Evolutionary conservation across 2,797 vertebrate genomes (phyloP).

Genomic region (Philypnodon macrostomus): DNA sequence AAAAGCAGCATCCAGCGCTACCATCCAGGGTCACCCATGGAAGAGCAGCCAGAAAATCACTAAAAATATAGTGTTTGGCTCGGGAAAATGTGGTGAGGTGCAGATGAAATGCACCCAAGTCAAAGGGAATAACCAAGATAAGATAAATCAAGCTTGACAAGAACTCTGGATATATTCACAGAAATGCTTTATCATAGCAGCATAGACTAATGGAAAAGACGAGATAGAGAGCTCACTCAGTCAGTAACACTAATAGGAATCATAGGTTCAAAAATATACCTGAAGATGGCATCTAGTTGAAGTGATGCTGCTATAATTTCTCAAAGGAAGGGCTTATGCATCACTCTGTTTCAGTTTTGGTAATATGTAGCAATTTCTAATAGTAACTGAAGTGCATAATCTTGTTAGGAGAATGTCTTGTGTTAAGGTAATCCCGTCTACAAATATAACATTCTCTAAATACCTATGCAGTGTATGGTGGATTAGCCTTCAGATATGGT

Average conservation of each 20-base stretch:
- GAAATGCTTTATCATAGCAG: too few species aligned
- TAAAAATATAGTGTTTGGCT: constrained; percentile 55
- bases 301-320: too few species aligned
- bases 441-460: constrained; percentile 35
- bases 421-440: constrained; percentile 7
- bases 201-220: too few species aligned
- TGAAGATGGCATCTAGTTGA: too few species aligned
- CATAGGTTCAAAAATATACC: too few species aligned
- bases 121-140: background rate
- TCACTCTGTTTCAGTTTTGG: too few species aligned
- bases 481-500: constrained; percentile 41
- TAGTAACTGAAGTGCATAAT: constrained; percentile 1
- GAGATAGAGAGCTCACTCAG: too few species aligned
- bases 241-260: too few species aligned
- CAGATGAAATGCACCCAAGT: constrained; percentile 14
- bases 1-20: constrained; percentile 49
- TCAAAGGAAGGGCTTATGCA: too few species aligned
- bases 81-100: constrained; percentile 10
- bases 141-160: too few species aligned
- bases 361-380: too few species aligned
- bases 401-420: constrained; percentile 19
- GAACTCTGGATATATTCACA: too few species aligned
- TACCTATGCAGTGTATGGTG: constrained; percentile 29
- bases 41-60: constrained; percentile 36
- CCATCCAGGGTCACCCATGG: constrained; percentile 35